Base-by-base conservation (phyloP, 2,888 invertebrate species). In the Odontocolon sp. region DNA sequence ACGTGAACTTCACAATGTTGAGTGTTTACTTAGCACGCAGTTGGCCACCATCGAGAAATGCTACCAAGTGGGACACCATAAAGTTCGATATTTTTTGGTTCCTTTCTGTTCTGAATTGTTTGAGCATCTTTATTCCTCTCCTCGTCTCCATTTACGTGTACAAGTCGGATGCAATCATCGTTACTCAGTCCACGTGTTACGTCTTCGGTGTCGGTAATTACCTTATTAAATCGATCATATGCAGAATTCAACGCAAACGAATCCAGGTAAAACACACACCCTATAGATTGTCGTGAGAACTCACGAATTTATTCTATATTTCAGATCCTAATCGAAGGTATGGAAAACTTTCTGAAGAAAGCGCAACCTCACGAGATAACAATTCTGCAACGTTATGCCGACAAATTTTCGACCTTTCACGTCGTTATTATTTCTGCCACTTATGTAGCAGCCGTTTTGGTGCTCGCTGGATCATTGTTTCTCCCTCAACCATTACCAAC, bases 161-260 rank as follows among this genome's bases (percentile, higher is more conserved):
- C 16, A 42, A 36, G 1, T 47, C 33, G 0, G 63, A 77, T 6
- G 54, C 77, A 0, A 42, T 82, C 0, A 47, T 81, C 16, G 47
- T 81, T 11, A 79, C 80, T 1, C 83, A 83, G 42, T 79, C 80
- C 0, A 79, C 77, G 2, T 76, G 80, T 26, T 69, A 80, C 1
- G 56, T 64, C 3, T 57, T 78, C n/a, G 84, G 77, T 2, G 80
- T 81, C 0, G 42, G 47, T 0, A 84, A 83, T 47, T 79, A 69
- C 9, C 16, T 36, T 0, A 67, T 79, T 3, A 84, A 84, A 47
- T 76, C 81, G 74, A 21, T 69, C 3, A 42, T 80, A 1, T 80
- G 77, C 8, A 72, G 77, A 9, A 16, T 59, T 2, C 68, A 83
- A 54, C 80, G 77, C 3, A 33, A 38, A 6, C 72, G 57, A 9